Conservation (phyloP, 1,140 invertebrate species). For the Ptiloglossa arizonensis region DNA sequence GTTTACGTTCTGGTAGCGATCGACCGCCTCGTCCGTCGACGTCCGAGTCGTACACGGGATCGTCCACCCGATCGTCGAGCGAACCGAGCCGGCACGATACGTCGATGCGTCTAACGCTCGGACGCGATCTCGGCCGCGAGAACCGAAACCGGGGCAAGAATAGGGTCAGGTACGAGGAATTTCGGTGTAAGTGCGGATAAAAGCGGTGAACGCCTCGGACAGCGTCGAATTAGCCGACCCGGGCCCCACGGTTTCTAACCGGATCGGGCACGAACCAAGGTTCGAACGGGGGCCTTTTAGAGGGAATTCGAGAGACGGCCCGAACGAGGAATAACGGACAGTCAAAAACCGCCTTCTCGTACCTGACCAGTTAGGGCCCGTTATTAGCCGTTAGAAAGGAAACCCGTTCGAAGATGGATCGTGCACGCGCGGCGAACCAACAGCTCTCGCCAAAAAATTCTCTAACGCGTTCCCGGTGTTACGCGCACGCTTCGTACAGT, state of each 20-base stretch:
- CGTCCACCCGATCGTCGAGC: no score
- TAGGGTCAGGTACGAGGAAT: no score
- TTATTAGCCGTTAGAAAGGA: conserved; percentile 77
- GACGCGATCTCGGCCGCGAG: neutral
- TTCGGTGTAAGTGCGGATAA: no score
- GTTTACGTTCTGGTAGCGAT: no score
- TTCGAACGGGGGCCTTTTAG: conserved; percentile 14
- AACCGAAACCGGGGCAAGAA: no score
- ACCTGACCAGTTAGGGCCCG: conserved; percentile 53
- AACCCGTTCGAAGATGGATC: conserved; percentile 69
- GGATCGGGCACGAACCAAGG: conserved; percentile 51
- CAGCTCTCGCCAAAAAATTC: conserved; percentile 34
- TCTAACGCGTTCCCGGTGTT: no score
- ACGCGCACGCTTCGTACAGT: no score
- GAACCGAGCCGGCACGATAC: neutral
- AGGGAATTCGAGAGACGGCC: conserved; percentile 40
- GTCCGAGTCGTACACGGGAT: no score
- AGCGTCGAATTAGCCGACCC: conserved; percentile 7
- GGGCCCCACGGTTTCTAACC: conserved; percentile 71
- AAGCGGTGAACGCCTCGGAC: no score
- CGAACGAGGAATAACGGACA: conserved; percentile 74
- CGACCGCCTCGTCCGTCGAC: no score
- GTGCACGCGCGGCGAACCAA: conserved; percentile 8
- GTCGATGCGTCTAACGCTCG: neutral
- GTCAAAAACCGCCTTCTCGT: conserved; percentile 68